Percentiles rank a stretch among this genome's conserved stretches.
Conservation (phyloP, 1,140 invertebrate genomes). For the Amyelois transitella region DNA sequence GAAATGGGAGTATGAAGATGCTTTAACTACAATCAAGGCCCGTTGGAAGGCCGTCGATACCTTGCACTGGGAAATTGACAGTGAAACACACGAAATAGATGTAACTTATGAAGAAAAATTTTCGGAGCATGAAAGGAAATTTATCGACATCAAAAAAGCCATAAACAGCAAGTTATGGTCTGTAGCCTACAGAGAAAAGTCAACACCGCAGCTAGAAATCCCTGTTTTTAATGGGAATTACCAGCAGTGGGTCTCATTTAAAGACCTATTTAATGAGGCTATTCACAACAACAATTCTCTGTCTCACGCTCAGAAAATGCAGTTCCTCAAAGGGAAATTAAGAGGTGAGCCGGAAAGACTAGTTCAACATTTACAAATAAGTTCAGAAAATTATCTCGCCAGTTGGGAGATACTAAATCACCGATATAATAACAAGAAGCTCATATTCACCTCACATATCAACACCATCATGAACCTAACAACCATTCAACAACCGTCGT, state of each 20-base stretch:
- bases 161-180: conserved; percentile 1
- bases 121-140: not conserved
- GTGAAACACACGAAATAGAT: not conserved
- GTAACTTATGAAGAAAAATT: not conserved
- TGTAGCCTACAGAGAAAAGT: not conserved
- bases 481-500: not conserved
- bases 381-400: not conserved
- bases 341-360: conserved; percentile 1
- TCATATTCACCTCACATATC: conserved; percentile 8
- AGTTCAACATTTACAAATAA: conserved; percentile 5
- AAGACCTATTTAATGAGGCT: conserved; percentile 6
- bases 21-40: not conserved
- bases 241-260: conserved; percentile 6
- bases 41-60: not conserved
- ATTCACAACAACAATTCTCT: conserved; percentile 5
- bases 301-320: conserved; percentile 6
- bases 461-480: conserved; percentile 1
- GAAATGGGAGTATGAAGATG: conserved; percentile 4
- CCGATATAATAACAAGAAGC: conserved; percentile 3
- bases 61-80: conserved; percentile 1
- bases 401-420: conserved; percentile 5
- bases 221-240: conserved; percentile 3
- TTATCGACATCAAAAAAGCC: conserved; percentile 3
- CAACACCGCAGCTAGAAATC: conserved; percentile 4
- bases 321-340: conserved; percentile 5